A percentile compares a stretch with the other conserved stretches of the same genome.
phyloP scores from a whole-genome alignment of 2,888 invertebrate genomes.

The Synergus japonicus region DNA sequence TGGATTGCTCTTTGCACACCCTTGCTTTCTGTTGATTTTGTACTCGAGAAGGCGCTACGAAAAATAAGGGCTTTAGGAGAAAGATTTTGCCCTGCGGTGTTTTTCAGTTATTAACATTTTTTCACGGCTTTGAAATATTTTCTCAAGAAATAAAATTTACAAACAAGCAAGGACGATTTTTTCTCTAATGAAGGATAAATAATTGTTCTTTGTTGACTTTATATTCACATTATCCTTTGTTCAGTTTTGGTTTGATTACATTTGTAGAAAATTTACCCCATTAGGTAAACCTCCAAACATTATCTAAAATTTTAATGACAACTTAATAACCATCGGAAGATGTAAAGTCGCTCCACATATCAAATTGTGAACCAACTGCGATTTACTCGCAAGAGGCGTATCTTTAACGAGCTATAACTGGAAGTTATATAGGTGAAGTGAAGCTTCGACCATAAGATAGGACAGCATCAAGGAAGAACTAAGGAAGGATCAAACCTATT shows the following conservation, averaged over 20 bases:
- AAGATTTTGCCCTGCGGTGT: constrained; percentile 2
- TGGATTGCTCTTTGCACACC: constrained; percentile 52
- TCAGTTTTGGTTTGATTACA: too few species aligned
- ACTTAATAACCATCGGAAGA: neutral
- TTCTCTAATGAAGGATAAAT: neutral
- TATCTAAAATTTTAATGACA: neutral
- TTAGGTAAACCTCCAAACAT: neutral
- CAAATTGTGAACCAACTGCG: neutral
- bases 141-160: neutral
- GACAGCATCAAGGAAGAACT: constrained; percentile 35
- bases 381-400: neutral
- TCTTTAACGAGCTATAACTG: neutral
- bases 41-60: constrained; percentile 1
- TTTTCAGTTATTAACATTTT: neutral
- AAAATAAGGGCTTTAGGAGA: constrained; percentile 15
- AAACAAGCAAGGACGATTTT: neutral
- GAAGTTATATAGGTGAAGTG: neutral
- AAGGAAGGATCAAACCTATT: constrained; percentile 45
- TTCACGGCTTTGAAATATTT: neutral
- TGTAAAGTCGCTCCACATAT: neutral
- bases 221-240: too few species aligned
- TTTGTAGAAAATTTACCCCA: too few species aligned
- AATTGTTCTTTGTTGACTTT: neutral
- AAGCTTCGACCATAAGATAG: constrained; percentile 42
- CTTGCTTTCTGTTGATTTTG: constrained; percentile 9